These are phyloP conservation scores for Karalla daura DNA, from an alignment of 2,797 vertebrate genomes.

Conservation along the genomic window DNA sequence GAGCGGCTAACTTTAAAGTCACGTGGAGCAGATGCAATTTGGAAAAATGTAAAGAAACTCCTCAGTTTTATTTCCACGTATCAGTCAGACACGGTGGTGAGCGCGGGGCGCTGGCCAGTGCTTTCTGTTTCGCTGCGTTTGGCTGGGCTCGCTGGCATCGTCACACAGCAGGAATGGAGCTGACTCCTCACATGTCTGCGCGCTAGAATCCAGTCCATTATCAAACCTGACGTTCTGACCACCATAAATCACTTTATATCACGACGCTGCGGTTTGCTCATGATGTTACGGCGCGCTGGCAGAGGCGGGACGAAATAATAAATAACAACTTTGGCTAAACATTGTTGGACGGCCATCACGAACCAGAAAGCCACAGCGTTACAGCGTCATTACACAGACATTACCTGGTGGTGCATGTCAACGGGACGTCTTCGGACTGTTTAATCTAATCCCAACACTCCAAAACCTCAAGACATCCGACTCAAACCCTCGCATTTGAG, in stretches of 20 bases:
- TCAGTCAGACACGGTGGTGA: conserved; percentile 24
- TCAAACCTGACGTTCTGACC: conserved; percentile 18
- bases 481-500: background rate
- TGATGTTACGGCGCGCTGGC: background rate
- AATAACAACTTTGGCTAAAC: background rate
- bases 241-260: background rate
- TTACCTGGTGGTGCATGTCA: background rate
- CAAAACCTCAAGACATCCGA: background rate
- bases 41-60: conserved; percentile 28
- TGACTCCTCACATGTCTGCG: background rate
- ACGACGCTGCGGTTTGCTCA: conserved; percentile 7
- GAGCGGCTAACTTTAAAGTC: conserved; percentile 27
- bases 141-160: conserved; percentile 21
- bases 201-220: background rate
- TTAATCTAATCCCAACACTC: background rate
- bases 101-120: conserved; percentile 5
- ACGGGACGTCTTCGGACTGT: background rate
- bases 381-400: background rate
- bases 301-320: background rate
- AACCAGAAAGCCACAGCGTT: background rate
- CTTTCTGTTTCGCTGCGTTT: conserved; percentile 16
- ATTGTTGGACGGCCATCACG: background rate
- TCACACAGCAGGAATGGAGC: conserved; percentile 1
- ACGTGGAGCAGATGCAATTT: conserved; percentile 24
- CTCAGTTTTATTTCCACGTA: conserved; percentile 22